These are phyloP conservation scores for Homarus americanus DNA, from an alignment of 1,140 invertebrate species.

Conservation along the genomic window DNA sequence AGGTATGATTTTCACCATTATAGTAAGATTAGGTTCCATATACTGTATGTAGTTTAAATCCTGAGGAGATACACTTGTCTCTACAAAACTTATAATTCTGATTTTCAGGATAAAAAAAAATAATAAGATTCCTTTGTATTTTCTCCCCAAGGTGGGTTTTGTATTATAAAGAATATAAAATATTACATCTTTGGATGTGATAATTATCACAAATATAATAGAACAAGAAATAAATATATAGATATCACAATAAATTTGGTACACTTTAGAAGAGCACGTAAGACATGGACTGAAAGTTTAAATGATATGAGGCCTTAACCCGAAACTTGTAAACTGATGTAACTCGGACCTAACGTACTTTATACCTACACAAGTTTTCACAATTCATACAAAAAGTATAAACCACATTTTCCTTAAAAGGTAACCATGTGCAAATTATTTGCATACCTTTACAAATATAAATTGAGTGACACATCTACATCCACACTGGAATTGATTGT, in stretches of 20 bases:
- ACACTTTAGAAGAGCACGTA: background rate
- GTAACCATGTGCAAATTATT: background rate
- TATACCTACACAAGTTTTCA: background rate
- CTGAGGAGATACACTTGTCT: no score
- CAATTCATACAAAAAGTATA: background rate
- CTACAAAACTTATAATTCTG: no score
- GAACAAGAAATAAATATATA: conserved; percentile 65
- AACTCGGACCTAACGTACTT: background rate
- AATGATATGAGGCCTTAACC: background rate
- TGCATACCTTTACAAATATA: background rate
- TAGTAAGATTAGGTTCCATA: no score
- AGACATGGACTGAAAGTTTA: background rate
- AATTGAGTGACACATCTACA: background rate
- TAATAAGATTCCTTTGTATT: background rate
- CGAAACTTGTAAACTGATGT: background rate
- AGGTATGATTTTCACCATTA: no score
- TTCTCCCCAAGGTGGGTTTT: background rate
- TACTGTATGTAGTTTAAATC: no score
- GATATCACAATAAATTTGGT: conserved; percentile 61
- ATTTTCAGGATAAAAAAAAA: conserved; percentile 4
- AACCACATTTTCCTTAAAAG: background rate
- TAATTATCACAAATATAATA: conserved; percentile 24
- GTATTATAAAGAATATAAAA: conserved; percentile 68
- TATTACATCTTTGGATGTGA: conserved; percentile 65
- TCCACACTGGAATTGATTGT: background rate